Percentiles rank a stretch among this genome's conserved stretches.
phyloP scores from a whole-genome alignment of 1,140 invertebrate genomes.

The Helicoverpa zea region DNA sequence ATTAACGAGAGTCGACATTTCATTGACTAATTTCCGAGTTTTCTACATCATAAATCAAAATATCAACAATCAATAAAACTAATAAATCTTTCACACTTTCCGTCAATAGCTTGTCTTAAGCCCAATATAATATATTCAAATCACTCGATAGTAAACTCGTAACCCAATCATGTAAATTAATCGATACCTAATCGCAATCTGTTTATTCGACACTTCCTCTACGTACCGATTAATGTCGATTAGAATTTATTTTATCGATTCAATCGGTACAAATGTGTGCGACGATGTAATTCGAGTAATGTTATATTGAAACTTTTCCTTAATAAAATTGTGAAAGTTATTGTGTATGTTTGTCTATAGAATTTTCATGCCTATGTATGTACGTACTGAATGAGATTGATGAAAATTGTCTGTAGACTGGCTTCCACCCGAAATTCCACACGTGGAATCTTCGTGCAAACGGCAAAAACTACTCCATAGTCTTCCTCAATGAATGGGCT shows the following conservation, averaged over 20 bases:
- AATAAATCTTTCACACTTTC: slow-evolving; percentile 20
- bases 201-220: slow-evolving; percentile 38
- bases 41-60: background rate
- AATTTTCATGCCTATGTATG: no score
- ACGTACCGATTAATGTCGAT: background rate
- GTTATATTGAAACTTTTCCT: no score
- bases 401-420: no score
- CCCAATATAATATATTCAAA: slow-evolving; percentile 21
- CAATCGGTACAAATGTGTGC: background rate
- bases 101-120: background rate
- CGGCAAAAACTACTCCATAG: no score
- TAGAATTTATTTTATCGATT: slow-evolving; percentile 5
- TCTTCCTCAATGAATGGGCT: no score
- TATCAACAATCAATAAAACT: background rate
- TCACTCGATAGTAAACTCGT: background rate
- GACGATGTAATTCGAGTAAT: no score
- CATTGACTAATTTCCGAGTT: background rate
- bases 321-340: no score
- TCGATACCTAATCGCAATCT: slow-evolving; percentile 28
- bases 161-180: slow-evolving; percentile 37
- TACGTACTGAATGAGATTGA: no score
- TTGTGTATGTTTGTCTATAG: no score
- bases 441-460: no score
- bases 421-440: no score
- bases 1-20: no score